A percentile compares a stretch with the other conserved stretches of the same genome.
phyloP scores from a whole-genome alignment of 2,113 vertebrate genomes.

The Sinocyclocheilus anophthalmus region DNA sequence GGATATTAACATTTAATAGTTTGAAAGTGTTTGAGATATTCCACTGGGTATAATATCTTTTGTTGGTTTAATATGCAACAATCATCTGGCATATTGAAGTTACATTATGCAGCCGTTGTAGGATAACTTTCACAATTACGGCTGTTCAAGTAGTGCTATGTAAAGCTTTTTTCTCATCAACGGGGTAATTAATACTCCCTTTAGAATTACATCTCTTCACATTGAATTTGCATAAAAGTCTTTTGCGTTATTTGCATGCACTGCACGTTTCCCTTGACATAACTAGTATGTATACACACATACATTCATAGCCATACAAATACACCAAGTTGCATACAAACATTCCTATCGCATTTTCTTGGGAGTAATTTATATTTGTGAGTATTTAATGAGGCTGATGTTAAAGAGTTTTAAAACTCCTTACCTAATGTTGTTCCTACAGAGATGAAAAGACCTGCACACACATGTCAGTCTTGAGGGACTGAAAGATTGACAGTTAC shows the following conservation, averaged over 20 bases:
- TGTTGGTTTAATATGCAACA: background rate
- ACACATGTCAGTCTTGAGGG: background rate
- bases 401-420: background rate
- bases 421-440: background rate
- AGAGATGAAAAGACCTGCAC: background rate
- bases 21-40: background rate
- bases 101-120: background rate
- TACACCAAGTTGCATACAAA: background rate
- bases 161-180: constrained; percentile 6
- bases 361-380: background rate
- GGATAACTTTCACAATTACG: constrained; percentile 22
- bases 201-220: constrained; percentile 11
- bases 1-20: background rate
- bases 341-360: background rate
- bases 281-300: background rate
- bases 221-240: constrained; percentile 22
- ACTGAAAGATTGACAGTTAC: background rate
- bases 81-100: constrained; percentile 11
- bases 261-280: background rate
- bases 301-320: constrained; percentile 7
- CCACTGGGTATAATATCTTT: constrained; percentile 3
- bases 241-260: background rate
- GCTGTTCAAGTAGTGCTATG: background rate
- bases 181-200: background rate
- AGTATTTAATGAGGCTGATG: background rate